Base-by-base conservation (phyloP, 2,113 vertebrate genomes). In the Gadus chalcogrammus region DNA sequence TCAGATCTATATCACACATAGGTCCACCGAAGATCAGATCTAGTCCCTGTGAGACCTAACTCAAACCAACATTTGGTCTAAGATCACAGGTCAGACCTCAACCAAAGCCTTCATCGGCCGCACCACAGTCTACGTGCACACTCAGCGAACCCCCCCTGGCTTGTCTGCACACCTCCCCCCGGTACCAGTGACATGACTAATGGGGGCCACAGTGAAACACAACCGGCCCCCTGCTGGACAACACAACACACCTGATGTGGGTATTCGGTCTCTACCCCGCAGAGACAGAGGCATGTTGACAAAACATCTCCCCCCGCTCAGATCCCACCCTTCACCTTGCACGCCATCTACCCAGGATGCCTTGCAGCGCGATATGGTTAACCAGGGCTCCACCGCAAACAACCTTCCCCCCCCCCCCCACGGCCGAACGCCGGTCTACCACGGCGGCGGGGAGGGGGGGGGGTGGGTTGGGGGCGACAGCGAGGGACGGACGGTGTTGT, bases 401-500 rank as follows among this genome's bases (percentile, higher is more conserved):
- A 90, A 88, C 91, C 85, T 77, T 84, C 75, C 73, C 81, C 71
- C 80, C 35, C 56, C 42, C 71, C 67, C 78, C 76, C 77, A 78
- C 85, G 16, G 3, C 56, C 2, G 5, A n/a, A 5, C 18, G 17
- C 24, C 24, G 24, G n/a, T 20, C 8, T 20, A 9, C 61, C 61
- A 7, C 22, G 61, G 87, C 91, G 75, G 69, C 65, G 85, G 90
- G 88, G 91, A 93, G 92, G 94, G 38, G 38, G 38, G 38, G 5
- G 35, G 35, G 35, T 4, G 35, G 5, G 35, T 4, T 15, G 94
- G 38, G 38, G 38, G 38, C 90, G 94, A 94, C 95, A 96, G 94
- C 91, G 88, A 96, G 95, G 94, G 96, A 97, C 97, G 94, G 83
- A 94, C 91, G 91, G 93, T 94, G 95, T 95, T 97, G 94, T 93